These are phyloP conservation scores for Serripes groenlandicus DNA, from an alignment of 2,888 invertebrate species.

Conservation along the genomic window DNA sequence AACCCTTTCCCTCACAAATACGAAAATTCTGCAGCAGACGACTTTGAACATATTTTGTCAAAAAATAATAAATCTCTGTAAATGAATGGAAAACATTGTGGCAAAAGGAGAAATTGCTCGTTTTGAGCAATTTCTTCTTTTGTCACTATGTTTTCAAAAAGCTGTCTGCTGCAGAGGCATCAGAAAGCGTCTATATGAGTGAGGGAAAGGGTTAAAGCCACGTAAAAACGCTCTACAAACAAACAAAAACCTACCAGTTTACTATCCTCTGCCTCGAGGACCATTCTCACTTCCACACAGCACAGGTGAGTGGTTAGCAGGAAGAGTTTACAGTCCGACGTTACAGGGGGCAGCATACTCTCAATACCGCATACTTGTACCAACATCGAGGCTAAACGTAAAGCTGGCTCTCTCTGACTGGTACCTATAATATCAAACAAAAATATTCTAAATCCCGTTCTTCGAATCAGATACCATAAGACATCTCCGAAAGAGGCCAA, in stretches of 20 bases:
- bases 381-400: constrained; percentile 93
- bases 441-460: too few species aligned
- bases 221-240: background rate
- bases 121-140: background rate
- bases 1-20: too few species aligned
- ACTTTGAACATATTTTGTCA: background rate
- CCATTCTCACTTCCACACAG: constrained; percentile 97
- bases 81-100: background rate
- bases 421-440: background rate
- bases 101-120: background rate
- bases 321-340: constrained; percentile 92
- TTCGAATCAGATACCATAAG: too few species aligned
- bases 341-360: constrained; percentile 89
- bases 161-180: background rate
- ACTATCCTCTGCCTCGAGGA: constrained; percentile 93
- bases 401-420: constrained; percentile 94
- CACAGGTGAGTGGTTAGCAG: constrained; percentile 93
- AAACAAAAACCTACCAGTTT: constrained; percentile 88
- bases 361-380: constrained; percentile 94
- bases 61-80: background rate
- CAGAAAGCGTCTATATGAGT: background rate
- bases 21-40: background rate
- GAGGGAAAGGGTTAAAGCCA: background rate
- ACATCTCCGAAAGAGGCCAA: too few species aligned
- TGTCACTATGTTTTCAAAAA: background rate